Conservation (phyloP, 2,888 invertebrate species). For the Leuctra nigra region DNA sequence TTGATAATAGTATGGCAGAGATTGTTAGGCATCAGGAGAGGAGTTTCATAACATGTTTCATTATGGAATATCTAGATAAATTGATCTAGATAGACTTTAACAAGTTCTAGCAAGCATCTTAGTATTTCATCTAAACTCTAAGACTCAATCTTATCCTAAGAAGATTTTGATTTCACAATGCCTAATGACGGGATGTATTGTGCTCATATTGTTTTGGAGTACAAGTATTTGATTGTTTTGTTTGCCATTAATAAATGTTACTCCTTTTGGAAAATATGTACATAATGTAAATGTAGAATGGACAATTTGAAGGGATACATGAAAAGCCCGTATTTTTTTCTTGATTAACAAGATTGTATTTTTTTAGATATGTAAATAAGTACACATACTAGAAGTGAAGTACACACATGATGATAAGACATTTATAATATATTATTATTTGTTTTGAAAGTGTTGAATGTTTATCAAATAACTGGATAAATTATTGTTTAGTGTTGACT, state of each 20-base stretch:
- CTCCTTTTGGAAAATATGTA: constrained; percentile 21
- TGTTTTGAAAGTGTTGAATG: constrained; percentile 18
- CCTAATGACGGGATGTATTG: too few relatives aligned
- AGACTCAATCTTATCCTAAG: too few relatives aligned
- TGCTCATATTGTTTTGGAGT: too few relatives aligned
- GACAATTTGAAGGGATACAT: constrained; percentile 25
- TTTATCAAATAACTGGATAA: constrained; percentile 1
- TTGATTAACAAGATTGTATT: constrained; percentile 28
- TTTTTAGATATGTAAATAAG: constrained; percentile 29
- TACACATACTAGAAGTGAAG: constrained; percentile 20
- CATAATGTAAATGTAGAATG: constrained; percentile 28
- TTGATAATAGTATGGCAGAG: too few relatives aligned
- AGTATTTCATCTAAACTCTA: too few relatives aligned
- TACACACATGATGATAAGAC: neutral
- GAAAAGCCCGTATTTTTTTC: constrained; percentile 27
- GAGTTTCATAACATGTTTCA: too few relatives aligned
- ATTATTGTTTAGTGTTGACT: constrained; percentile 22
- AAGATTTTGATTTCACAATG: too few relatives aligned
- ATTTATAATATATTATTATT: constrained; percentile 21
- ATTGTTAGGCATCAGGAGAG: too few relatives aligned
- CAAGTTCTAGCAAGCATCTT: too few relatives aligned
- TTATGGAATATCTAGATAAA: too few relatives aligned
- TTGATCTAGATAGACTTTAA: too few relatives aligned
- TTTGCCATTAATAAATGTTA: constrained; percentile 11
- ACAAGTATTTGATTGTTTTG: neutral